A percentile compares a stretch with the other conserved stretches of the same genome.
These are phyloP conservation scores for Penelope pileata DNA, from an alignment of 2,113 vertebrate genomes.

Conservation along the genomic window DNA sequence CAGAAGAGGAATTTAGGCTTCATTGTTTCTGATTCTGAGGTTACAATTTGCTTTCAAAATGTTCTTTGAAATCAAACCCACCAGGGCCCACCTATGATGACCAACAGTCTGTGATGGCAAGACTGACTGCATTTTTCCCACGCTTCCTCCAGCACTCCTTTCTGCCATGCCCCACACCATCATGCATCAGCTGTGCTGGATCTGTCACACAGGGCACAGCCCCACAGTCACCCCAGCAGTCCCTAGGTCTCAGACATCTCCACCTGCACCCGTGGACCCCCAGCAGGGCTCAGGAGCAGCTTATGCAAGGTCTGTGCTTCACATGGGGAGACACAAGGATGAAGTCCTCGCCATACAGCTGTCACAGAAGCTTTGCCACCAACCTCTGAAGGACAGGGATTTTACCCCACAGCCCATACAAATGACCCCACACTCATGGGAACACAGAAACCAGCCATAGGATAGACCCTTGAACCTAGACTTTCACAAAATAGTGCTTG, in stretches of 20 bases:
- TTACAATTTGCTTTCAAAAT: neutral
- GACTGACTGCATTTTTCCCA: neutral
- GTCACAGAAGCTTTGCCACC: neutral
- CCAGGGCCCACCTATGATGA: neutral
- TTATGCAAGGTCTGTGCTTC: neutral
- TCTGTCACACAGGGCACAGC: neutral
- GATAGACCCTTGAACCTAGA: neutral
- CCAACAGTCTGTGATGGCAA: rapidly evolving
- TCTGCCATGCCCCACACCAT: neutral
- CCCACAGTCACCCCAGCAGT: neutral
- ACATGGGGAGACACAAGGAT: neutral
- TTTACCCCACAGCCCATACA: neutral
- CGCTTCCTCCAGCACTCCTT: neutral
- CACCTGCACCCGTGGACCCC: neutral
- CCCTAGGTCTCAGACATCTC: neutral
- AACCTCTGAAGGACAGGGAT: neutral
- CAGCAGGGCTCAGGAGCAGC: neutral
- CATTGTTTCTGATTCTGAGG: neutral
- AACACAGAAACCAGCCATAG: neutral
- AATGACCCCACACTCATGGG: neutral
- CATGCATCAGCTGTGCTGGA: neutral
- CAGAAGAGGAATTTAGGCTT: neutral
- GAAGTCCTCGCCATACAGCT: neutral
- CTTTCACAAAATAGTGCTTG: neutral
- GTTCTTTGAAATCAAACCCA: neutral